These are phyloP conservation scores for Drosophila lutescens DNA, from an alignment of 2,888 invertebrate species.

Conservation along the genomic window DNA sequence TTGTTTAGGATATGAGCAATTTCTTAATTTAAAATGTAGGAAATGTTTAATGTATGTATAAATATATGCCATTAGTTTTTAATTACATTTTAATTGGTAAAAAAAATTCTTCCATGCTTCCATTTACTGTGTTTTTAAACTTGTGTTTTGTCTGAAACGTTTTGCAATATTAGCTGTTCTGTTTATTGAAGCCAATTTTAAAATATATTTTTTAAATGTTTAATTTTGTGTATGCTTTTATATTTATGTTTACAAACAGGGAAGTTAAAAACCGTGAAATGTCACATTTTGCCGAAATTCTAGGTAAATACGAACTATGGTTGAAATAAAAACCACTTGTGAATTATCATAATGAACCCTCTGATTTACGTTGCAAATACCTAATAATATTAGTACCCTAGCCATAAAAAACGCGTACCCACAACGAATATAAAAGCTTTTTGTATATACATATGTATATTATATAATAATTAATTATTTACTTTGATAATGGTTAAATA, in stretches of 20 bases:
- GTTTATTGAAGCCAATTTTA: slow-evolving; percentile 47
- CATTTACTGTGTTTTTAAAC: slow-evolving; percentile 55
- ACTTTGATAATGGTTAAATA: not conserved
- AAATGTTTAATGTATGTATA: slow-evolving; percentile 5
- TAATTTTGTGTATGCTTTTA: slow-evolving; percentile 13
- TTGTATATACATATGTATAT: slow-evolving; percentile 1
- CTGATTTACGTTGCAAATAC: not conserved
- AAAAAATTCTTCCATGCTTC: slow-evolving; percentile 56
- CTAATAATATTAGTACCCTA: not conserved
- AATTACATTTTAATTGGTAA: slow-evolving; percentile 44
- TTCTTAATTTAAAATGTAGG: not conserved
- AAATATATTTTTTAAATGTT: slow-evolving; percentile 2
- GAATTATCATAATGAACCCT: not conserved
- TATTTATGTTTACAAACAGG: slow-evolving; percentile 10
- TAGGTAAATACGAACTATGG: no score
- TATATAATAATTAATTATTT: not conserved
- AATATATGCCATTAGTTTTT: slow-evolving; percentile 32
- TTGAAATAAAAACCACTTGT: no score
- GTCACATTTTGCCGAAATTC: no score
- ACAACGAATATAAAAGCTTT: slow-evolving; percentile 5
- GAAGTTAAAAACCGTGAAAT: slow-evolving; percentile 2
- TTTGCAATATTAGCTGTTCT: slow-evolving; percentile 61
- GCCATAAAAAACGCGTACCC: not conserved
- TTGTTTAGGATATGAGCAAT: not conserved
- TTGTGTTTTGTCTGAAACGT: slow-evolving; percentile 37